Percentiles rank a stretch among this genome's conserved stretches.
These are phyloP conservation scores for Gonatopus flavifemur DNA, from an alignment of 1,140 invertebrate genomes.

Conservation along the genomic window DNA sequence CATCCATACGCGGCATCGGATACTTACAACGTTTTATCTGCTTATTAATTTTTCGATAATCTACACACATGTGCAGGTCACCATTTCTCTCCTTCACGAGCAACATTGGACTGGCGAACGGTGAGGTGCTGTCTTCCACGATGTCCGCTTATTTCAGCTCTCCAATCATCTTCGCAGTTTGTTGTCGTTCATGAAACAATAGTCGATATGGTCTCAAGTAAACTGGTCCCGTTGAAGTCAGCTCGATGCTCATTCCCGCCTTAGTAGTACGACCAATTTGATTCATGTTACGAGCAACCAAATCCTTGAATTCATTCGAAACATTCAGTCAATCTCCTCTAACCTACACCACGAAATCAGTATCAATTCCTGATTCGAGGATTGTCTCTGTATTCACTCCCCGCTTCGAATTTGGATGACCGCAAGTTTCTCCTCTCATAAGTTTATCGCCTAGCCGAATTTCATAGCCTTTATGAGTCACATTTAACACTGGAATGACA, in stretches of 20 bases:
- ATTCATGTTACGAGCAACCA: constrained; percentile 12
- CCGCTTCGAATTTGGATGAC: no score
- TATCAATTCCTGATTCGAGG: background rate
- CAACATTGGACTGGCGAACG: constrained; percentile 2
- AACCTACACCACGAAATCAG: background rate
- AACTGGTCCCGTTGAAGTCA: constrained; percentile 36
- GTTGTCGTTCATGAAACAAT: constrained; percentile 28
- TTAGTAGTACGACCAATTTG: constrained; percentile 22
- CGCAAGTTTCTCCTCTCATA: no score
- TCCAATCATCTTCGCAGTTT: constrained; percentile 36
- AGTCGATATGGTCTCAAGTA: constrained; percentile 34
- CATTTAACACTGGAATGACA: background rate
- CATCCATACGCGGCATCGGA: no score
- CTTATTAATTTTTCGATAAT: constrained; percentile 54
- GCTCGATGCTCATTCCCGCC: constrained; percentile 23
- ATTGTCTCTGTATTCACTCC: no score
- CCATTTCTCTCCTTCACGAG: constrained; percentile 27
- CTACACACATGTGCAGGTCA: constrained; percentile 35
- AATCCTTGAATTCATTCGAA: constrained; percentile 18
- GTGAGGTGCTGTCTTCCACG: background rate
- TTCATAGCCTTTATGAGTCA: no score
- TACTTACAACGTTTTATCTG: no score
- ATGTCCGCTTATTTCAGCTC: background rate
- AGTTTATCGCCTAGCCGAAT: no score
- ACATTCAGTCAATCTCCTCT: background rate